Conservation (phyloP, 37 sponge, comb jelly and placozoan species). For the Cladorhizidae sp. region DNA sequence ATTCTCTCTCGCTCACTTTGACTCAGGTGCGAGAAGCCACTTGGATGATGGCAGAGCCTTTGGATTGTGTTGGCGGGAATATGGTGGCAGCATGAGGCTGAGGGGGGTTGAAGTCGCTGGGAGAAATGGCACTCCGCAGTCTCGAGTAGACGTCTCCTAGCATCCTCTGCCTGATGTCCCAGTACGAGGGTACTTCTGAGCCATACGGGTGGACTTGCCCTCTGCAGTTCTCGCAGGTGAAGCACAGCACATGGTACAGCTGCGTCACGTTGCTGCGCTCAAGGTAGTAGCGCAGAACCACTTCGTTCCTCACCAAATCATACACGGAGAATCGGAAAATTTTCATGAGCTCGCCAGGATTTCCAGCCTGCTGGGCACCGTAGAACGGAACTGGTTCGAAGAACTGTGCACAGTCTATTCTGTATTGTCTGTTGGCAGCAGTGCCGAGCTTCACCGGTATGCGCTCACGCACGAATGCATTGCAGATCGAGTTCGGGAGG, state of each 20-base stretch:
- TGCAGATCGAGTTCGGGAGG: slow-evolving; percentile 53
- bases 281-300: slow-evolving; percentile 58
- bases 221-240: slow-evolving; percentile 33
- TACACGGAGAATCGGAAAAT: slow-evolving; percentile 70
- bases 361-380: slow-evolving; percentile 12
- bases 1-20: neutral
- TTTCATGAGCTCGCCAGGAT: slow-evolving; percentile 64
- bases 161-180: slow-evolving; percentile 56
- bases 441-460: slow-evolving; percentile 28
- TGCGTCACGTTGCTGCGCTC: slow-evolving; percentile 59
- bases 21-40: slow-evolving; percentile 1
- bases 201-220: slow-evolving; percentile 70
- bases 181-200: slow-evolving; percentile 46
- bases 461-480: slow-evolving; percentile 65
- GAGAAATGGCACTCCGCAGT: slow-evolving; percentile 26
- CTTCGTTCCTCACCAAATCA: slow-evolving; percentile 51
- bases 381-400: slow-evolving; percentile 76
- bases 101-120: neutral
- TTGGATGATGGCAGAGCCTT: slow-evolving; percentile 12
- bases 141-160: slow-evolving; percentile 33
- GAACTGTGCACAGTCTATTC: slow-evolving; percentile 78
- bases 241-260: slow-evolving; percentile 64
- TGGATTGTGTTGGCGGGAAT: slow-evolving; percentile 1
- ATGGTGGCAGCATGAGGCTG: slow-evolving; percentile 19
- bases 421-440: slow-evolving; percentile 27